Conservation (phyloP, 2,888 invertebrate species). For the Scaptomyza cyrtandrae region DNA sequence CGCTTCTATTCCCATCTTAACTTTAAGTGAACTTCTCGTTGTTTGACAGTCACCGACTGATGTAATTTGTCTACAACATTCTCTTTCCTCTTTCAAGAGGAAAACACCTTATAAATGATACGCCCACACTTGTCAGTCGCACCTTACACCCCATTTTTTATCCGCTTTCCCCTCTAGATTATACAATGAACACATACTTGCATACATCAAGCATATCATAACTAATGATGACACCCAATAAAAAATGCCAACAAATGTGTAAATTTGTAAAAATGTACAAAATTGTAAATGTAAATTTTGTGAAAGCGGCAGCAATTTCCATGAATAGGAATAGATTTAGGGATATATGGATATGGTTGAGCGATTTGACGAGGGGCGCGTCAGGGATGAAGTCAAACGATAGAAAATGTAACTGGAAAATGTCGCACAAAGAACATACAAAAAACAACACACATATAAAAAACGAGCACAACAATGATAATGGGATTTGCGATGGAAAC, state of each 20-base stretch:
- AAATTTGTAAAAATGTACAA: conserved; percentile 71
- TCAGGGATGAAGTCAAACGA: conserved; percentile 60
- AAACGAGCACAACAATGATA: conserved; percentile 49
- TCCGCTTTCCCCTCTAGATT: conserved; percentile 3
- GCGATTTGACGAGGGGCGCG: conserved; percentile 44
- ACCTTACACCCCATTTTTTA: conserved; percentile 45
- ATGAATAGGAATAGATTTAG: conserved; percentile 27
- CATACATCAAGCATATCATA: conserved; percentile 54
- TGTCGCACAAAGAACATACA: conserved; percentile 53
- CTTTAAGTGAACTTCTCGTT: conserved; percentile 9
- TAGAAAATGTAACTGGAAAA: conserved; percentile 73
- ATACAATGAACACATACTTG: too few species aligned
- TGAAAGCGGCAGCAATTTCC: conserved; percentile 24
- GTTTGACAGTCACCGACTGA: conserved; percentile 9
- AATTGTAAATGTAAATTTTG: conserved; percentile 70
- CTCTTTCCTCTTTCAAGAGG: conserved; percentile 4
- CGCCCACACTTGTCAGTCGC: conserved; percentile 69
- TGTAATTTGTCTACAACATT: conserved; percentile 5
- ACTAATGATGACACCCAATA: conserved; percentile 81
- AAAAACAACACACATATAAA: conserved; percentile 19
- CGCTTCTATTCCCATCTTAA: conserved; percentile 15
- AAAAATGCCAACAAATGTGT: conserved; percentile 75
- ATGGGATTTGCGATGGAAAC: conserved; percentile 35
- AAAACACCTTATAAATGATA: conserved; percentile 53
- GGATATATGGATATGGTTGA: conserved; percentile 49